Evolutionary conservation across 2,888 invertebrate species (phyloP), one percentile per base, ranked within the genome.

Genomic region (Meta bourneti): DNA sequence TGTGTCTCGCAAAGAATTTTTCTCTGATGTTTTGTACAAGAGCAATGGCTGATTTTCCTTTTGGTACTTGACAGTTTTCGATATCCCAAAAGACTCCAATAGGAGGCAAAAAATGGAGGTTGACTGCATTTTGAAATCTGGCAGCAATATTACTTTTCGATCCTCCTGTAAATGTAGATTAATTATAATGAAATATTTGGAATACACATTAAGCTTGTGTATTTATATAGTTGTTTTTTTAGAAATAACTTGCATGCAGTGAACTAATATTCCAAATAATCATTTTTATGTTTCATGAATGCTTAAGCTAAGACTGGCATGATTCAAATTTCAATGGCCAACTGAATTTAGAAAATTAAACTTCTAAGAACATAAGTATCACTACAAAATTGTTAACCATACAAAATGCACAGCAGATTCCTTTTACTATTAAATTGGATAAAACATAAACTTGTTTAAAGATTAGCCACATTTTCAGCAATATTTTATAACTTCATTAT

Each of bases 41-140:
- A 93, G 96, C 96, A 94, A 97, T 96, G 8, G 98, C 97, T 91
- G 97, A 98, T 95, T 97, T 97, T 83, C 97, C 97, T 94, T 96
- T 96, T 4, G 98, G 98, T 78, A 98, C 97, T 96, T 97, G 97
- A 95, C 98, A 98, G 95, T 98, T 98, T 95, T 98, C 98, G 94
- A 98, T 98, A 95, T 98, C 98, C 98, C 98, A 98, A 95, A 98
- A 98, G 93, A 98, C 97, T 81, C 98, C 98, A 94, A 98, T 96
- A 1, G 97, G 97, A 54, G 96, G 96, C 90, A 96, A 70, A 79
- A 81, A 34, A 71, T 90, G 69, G 11, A 70, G 72, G 19, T 70
- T 61, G n/a, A 82, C 51, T 19, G 88, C 91, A 89, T 93, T 91
- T 89, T 93, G 93, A 71, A 93, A 93, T 70, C 80, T 91, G 16